phyloP scores from a whole-genome alignment of 2,797 vertebrate genomes.

The Sphaeramia orbicularis region DNA sequence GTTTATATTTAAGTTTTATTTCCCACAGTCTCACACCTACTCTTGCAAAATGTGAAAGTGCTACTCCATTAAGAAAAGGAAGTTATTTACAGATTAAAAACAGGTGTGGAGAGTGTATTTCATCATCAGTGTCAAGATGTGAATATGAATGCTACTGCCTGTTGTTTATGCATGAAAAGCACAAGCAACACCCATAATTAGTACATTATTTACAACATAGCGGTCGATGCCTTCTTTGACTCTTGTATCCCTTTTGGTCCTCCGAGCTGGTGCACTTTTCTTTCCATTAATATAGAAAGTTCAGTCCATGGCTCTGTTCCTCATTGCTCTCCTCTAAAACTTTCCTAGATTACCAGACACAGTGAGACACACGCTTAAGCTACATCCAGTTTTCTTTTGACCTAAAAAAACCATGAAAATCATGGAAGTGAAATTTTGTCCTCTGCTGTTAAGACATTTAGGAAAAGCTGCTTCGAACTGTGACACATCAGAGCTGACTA shows the following conservation, averaged over 20 bases:
- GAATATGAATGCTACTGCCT: too few relatives aligned
- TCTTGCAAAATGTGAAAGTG: too few relatives aligned
- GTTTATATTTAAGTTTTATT: too few relatives aligned
- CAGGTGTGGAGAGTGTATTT: too few relatives aligned
- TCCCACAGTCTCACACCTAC: too few relatives aligned
- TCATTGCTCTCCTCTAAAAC: conserved; percentile 68
- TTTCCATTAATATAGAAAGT: conserved; percentile 59
- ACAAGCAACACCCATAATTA: too few relatives aligned
- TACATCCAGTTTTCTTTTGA: conserved; percentile 66
- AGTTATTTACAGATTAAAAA: too few relatives aligned
- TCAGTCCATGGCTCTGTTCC: conserved; percentile 60
- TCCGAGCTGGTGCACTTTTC: background rate
- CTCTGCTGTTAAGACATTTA: background rate
- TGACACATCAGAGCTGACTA: background rate
- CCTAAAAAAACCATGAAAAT: conserved; percentile 10
- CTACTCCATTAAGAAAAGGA: too few relatives aligned
- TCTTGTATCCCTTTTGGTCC: background rate
- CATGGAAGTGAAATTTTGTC: conserved; percentile 67
- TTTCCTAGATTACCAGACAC: conserved; percentile 80
- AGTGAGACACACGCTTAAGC: background rate
- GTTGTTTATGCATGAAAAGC: too few relatives aligned
- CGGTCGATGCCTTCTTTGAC: too few relatives aligned
- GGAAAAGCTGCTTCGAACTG: background rate
- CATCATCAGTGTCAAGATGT: too few relatives aligned
- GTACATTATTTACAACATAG: too few relatives aligned